A percentile compares a stretch with the other conserved stretches of the same genome.
These are phyloP conservation scores for Ifrita kowaldi DNA, from an alignment of 2,113 vertebrate genomes.

Conservation along the genomic window DNA sequence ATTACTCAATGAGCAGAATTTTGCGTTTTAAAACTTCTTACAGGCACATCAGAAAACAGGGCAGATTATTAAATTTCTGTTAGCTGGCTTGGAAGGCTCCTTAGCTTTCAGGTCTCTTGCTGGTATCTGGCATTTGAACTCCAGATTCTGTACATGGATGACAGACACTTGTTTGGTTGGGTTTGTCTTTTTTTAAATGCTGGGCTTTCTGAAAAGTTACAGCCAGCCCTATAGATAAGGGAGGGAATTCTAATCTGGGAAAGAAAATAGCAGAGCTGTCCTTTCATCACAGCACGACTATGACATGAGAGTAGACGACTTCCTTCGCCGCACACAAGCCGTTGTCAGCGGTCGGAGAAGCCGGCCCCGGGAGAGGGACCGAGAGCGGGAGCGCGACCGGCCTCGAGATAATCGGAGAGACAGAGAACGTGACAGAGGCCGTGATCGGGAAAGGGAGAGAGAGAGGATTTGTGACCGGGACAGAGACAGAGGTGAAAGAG, in stretches of 20 bases:
- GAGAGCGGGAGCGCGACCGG: conserved; percentile 88
- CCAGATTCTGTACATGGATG: background rate
- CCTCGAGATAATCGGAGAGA: conserved; percentile 82
- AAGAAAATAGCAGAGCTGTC: background rate
- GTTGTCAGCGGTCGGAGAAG: conserved; percentile 91
- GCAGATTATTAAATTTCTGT: background rate
- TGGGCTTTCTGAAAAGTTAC: background rate
- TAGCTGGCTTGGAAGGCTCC: background rate
- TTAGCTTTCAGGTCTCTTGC: background rate
- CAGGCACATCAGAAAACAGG: background rate
- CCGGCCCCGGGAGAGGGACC: conserved; percentile 87
- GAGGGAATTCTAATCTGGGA: background rate
- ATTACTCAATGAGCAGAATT: background rate
- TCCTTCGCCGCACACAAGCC: conserved; percentile 93
- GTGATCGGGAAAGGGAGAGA: conserved; percentile 85
- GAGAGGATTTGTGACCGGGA: conserved; percentile 82
- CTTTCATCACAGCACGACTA: conserved; percentile 88
- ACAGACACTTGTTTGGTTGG: background rate
- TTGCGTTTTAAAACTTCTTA: background rate
- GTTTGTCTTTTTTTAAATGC: background rate
- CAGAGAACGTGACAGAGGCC: conserved; percentile 84
- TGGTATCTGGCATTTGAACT: background rate
- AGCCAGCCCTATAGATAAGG: background rate
- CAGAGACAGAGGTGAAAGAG: conserved; percentile 88
- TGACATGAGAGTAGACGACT: conserved; percentile 98